Evolutionary conservation across 2,888 invertebrate species (phyloP).

Genomic region (Drosophila pegasa): DNA sequence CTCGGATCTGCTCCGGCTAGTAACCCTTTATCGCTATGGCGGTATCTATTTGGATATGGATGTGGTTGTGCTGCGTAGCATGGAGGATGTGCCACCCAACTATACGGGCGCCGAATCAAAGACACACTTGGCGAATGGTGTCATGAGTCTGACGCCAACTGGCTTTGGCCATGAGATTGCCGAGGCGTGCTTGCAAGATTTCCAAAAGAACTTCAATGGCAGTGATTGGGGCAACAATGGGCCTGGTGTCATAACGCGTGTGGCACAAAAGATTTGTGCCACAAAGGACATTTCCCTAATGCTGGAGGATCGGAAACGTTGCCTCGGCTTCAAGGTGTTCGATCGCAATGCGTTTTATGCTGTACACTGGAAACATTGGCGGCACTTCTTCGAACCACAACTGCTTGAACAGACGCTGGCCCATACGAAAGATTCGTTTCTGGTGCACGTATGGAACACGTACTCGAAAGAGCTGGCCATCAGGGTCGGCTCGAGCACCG

Average conservation of each 20-base stretch:
- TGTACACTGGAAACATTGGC: slow-evolving; percentile 87
- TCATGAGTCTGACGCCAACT: slow-evolving; percentile 87
- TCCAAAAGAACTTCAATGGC: slow-evolving; percentile 87
- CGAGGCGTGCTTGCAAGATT: slow-evolving; percentile 86
- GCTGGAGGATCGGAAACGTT: slow-evolving; percentile 85
- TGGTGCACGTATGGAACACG: slow-evolving; percentile 83
- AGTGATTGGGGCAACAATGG: slow-evolving; percentile 86
- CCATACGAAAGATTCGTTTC: slow-evolving; percentile 70
- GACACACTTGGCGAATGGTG: slow-evolving; percentile 88
- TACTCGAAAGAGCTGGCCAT: slow-evolving; percentile 69
- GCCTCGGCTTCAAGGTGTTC: slow-evolving; percentile 88
- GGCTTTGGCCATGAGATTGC: slow-evolving; percentile 87
- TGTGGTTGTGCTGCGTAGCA: slow-evolving; percentile 87
- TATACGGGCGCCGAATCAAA: slow-evolving; percentile 88
- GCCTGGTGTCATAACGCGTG: slow-evolving; percentile 88
- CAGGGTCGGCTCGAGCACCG: slow-evolving; percentile 76
- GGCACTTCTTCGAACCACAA: slow-evolving; percentile 87
- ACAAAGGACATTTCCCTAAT: slow-evolving; percentile 86
- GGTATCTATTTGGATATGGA: slow-evolving; percentile 92
- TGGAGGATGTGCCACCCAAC: slow-evolving; percentile 85
- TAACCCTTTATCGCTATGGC: slow-evolving; percentile 89
- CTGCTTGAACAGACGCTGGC: slow-evolving; percentile 82
- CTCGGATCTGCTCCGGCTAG: slow-evolving; percentile 80
- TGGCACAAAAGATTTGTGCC: slow-evolving; percentile 86
- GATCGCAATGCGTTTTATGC: slow-evolving; percentile 89